Conservation (phyloP, 1,140 invertebrate species). For the Cydia fagiglandana region DNA sequence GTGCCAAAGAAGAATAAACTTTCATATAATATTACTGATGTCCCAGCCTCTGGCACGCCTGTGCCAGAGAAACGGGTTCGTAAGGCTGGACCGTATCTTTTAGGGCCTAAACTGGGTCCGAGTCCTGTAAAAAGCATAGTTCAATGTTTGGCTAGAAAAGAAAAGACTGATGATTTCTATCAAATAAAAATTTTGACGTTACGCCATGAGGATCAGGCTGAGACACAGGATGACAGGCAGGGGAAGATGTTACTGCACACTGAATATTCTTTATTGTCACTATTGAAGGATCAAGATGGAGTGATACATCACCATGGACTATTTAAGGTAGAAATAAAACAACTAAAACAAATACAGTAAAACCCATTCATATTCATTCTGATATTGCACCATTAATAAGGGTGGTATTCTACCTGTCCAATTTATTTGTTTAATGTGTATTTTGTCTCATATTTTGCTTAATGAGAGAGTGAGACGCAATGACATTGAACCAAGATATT, state of each 20-base stretch:
- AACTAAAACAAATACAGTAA: not conserved
- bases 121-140: slow-evolving; percentile 90
- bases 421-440: no score
- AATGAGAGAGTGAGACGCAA: no score
- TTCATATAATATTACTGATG: slow-evolving; percentile 61
- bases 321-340: slow-evolving; percentile 83
- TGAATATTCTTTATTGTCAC: slow-evolving; percentile 87
- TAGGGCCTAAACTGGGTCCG: slow-evolving; percentile 86
- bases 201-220: slow-evolving; percentile 80
- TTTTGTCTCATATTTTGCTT: no score
- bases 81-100: slow-evolving; percentile 85
- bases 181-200: slow-evolving; percentile 86
- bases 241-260: slow-evolving; percentile 91
- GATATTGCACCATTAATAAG: not conserved
- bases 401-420: no score
- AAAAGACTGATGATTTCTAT: slow-evolving; percentile 87
- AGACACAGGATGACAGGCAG: slow-evolving; percentile 88
- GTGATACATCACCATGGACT: slow-evolving; percentile 90
- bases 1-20: slow-evolving; percentile 55
- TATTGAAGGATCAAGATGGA: slow-evolving; percentile 86
- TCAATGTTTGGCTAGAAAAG: slow-evolving; percentile 87
- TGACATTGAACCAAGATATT: no score
- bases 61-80: slow-evolving; percentile 74
- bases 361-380: not conserved
- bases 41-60: slow-evolving; percentile 66